These are phyloP conservation scores for Drosophila flavopinicola DNA, from an alignment of 2,888 invertebrate genomes.

Conservation along the genomic window DNA sequence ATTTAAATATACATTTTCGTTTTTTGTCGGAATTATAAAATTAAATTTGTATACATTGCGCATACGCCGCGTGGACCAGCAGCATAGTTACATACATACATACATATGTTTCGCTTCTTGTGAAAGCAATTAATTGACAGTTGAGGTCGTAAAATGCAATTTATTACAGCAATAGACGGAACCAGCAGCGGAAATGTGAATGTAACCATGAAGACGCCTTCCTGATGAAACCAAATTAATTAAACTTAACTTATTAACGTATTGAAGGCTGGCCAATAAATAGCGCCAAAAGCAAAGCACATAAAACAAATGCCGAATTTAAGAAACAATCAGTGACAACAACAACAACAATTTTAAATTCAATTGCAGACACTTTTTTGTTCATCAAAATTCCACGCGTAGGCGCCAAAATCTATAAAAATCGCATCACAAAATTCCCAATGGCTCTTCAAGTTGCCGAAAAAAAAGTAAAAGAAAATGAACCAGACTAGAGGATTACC, in stretches of 20 bases:
- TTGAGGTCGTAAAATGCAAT: slow-evolving; percentile 67
- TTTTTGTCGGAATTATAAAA: slow-evolving; percentile 46
- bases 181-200: slow-evolving; percentile 26
- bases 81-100: background rate
- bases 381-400: slow-evolving; percentile 61
- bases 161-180: slow-evolving; percentile 62
- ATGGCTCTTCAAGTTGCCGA: slow-evolving; percentile 5
- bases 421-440: slow-evolving; percentile 32
- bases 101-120: slow-evolving; percentile 2
- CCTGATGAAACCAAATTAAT: slow-evolving; percentile 40
- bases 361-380: slow-evolving; percentile 19
- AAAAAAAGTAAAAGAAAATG: slow-evolving; percentile 1
- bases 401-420: slow-evolving; percentile 45
- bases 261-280: slow-evolving; percentile 28
- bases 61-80: slow-evolving; percentile 24
- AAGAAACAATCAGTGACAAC: slow-evolving; percentile 1
- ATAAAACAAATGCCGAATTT: slow-evolving; percentile 35
- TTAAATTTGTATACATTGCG: slow-evolving; percentile 12
- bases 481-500: slow-evolving; percentile 1
- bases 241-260: slow-evolving; percentile 35
- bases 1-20: slow-evolving; percentile 49
- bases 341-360: slow-evolving; percentile 27
- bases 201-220: slow-evolving; percentile 9
- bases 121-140: slow-evolving; percentile 62
- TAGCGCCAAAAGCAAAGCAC: slow-evolving; percentile 14